phyloP scores from a whole-genome alignment of 2,888 invertebrate species.

The Anodontia alba region DNA sequence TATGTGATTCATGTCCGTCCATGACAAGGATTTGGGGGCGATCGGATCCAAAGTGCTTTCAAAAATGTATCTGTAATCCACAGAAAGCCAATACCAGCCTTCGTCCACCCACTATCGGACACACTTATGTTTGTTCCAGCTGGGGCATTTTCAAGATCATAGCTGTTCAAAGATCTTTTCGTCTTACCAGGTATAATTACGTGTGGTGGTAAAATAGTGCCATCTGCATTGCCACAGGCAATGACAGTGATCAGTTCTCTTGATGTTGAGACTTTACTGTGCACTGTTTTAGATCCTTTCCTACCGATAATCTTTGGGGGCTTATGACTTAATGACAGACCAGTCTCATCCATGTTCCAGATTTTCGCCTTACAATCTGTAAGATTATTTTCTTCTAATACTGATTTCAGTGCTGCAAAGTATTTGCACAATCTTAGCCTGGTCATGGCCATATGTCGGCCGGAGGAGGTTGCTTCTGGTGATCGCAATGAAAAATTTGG shows the following conservation, averaged over 20 bases:
- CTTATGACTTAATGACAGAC: neutral
- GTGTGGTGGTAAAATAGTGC: slow-evolving; percentile 36
- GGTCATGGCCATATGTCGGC: slow-evolving; percentile 29
- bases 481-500: neutral
- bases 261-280: slow-evolving; percentile 19
- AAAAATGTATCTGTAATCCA: slow-evolving; percentile 34
- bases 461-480: slow-evolving; percentile 31
- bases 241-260: slow-evolving; percentile 39
- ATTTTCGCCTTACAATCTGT: neutral
- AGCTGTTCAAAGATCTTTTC: neutral
- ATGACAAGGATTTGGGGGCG: slow-evolving; percentile 33
- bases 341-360: slow-evolving; percentile 46
- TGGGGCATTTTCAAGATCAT: neutral
- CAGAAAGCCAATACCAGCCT: slow-evolving; percentile 23
- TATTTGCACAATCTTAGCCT: neutral
- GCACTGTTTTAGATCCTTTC: slow-evolving; percentile 12
- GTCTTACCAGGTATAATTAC: slow-evolving; percentile 50
- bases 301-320: slow-evolving; percentile 12
- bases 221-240: slow-evolving; percentile 44
- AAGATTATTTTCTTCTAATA: slow-evolving; percentile 11
- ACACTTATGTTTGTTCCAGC: neutral
- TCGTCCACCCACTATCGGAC: slow-evolving; percentile 24
- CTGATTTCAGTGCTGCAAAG: slow-evolving; percentile 19
- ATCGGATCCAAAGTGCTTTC: slow-evolving; percentile 28
- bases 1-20: slow-evolving; percentile 40